Evolutionary conservation across 2,113 vertebrate genomes (phyloP).

Genomic region (Nerophis ophidion): DNA sequence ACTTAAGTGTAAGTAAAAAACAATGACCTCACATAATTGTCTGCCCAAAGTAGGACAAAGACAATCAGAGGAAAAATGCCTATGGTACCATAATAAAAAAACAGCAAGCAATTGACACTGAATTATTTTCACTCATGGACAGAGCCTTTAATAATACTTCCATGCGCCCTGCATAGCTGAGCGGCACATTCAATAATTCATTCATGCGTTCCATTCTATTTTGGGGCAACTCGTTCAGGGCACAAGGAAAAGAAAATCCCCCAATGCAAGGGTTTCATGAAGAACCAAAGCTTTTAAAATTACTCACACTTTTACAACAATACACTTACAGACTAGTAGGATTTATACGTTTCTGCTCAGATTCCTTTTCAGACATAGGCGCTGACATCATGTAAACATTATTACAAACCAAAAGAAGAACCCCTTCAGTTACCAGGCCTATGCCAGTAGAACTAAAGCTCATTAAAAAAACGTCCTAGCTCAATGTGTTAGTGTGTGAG

Average conservation of each 20-base stretch:
- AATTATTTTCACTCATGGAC: too few species aligned
- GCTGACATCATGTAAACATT: constrained; percentile 23
- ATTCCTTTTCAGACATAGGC: constrained; percentile 12
- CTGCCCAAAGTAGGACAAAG: constrained; percentile 5
- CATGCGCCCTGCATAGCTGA: constrained; percentile 39
- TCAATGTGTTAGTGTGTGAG: constrained; percentile 60
- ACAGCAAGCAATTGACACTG: too few species aligned
- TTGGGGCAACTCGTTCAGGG: constrained; percentile 37
- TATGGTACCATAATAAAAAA: too few species aligned
- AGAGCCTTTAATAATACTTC: not conserved
- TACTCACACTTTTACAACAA: constrained; percentile 1
- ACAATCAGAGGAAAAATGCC: too few species aligned
- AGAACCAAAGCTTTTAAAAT: constrained; percentile 9
- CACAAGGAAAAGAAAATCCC: constrained; percentile 15
- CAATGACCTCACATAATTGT: constrained; percentile 15
- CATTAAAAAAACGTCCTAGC: constrained; percentile 11
- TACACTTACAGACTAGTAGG: constrained; percentile 14
- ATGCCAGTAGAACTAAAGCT: constrained; percentile 10
- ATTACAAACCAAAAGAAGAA: constrained; percentile 28
- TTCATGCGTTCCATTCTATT: constrained; percentile 50
- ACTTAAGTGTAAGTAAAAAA: constrained; percentile 23
- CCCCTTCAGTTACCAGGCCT: constrained; percentile 14
- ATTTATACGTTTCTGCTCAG: constrained; percentile 24
- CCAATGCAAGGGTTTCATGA: constrained; percentile 8
- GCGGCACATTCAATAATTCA: constrained; percentile 59